Percentiles rank a stretch among this genome's conserved stretches.
Evolutionary conservation across 2,797 vertebrate species (phyloP).

Genomic region (Macroramphosus scolopax): DNA sequence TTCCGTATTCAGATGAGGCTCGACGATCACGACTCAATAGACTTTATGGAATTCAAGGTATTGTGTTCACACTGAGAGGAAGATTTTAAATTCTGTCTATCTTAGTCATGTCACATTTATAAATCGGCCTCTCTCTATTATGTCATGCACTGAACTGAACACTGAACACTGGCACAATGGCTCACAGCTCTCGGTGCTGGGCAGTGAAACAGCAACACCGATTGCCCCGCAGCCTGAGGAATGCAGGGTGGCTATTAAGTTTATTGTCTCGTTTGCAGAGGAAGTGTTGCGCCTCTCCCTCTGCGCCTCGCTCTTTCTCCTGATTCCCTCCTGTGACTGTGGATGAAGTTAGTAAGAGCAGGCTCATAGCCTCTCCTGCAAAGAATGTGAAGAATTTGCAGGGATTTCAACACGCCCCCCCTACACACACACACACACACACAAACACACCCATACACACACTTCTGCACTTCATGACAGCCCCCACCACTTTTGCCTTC

Average conservation of each 20-base stretch:
- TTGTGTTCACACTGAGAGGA: neutral
- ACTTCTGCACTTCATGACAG: conserved; percentile 29
- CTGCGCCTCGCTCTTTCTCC: conserved; percentile 13
- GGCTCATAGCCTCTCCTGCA: conserved; percentile 51
- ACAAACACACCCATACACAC: conserved; percentile 11
- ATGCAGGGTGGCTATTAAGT: conserved; percentile 64
- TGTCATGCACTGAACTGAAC: conserved; percentile 17
- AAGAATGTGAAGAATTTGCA: conserved; percentile 76
- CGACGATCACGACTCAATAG: conserved; percentile 93
- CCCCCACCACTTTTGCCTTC: conserved; percentile 33
- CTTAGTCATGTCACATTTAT: neutral
- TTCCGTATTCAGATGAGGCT: conserved; percentile 91
- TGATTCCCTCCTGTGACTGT: conserved; percentile 24
- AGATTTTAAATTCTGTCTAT: too few species aligned
- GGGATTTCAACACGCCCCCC: conserved; percentile 49
- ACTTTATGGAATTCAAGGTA: conserved; percentile 98
- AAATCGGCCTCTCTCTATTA: conserved; percentile 4
- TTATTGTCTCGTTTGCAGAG: conserved; percentile 39
- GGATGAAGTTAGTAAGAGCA: conserved; percentile 51
- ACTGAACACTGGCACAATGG: conserved; percentile 31
- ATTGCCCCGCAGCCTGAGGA: conserved; percentile 53
- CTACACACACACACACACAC: conserved; percentile 11
- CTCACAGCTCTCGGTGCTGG: conserved; percentile 22
- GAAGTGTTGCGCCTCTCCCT: conserved; percentile 32
- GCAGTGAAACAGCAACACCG: conserved; percentile 20